These are phyloP conservation scores for Macrocentrus cingulum DNA, from an alignment of 1,140 invertebrate species.

Conservation along the genomic window DNA sequence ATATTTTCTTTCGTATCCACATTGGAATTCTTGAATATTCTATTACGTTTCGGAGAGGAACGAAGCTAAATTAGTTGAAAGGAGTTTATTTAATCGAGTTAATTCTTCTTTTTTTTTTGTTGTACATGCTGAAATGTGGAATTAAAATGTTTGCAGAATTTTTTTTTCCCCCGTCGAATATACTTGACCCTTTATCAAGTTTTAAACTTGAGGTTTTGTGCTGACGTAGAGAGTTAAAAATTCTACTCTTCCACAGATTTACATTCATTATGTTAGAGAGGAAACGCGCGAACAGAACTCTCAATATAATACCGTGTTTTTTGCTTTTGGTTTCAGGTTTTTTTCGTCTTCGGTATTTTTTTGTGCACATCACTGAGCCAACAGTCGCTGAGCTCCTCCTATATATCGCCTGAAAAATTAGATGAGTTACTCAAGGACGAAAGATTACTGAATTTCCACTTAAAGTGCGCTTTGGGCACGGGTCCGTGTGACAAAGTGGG, in stretches of 20 bases:
- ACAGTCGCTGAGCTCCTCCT: slow-evolving; percentile 29
- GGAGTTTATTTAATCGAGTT: too few species aligned
- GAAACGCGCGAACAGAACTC: not conserved
- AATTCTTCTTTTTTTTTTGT: too few species aligned
- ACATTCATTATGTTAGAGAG: slow-evolving; percentile 3
- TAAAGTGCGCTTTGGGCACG: slow-evolving; percentile 72
- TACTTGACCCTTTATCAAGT: too few species aligned
- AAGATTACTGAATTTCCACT: slow-evolving; percentile 68
- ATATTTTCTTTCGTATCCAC: too few species aligned
- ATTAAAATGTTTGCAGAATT: too few species aligned
- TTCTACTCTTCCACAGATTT: not conserved
- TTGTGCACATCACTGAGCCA: slow-evolving; percentile 13
- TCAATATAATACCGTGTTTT: not conserved
- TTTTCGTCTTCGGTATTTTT: slow-evolving; percentile 28
- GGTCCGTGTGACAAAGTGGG: slow-evolving; percentile 71
- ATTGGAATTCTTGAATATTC: too few species aligned
- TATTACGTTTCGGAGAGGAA: too few species aligned
- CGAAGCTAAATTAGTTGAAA: too few species aligned
- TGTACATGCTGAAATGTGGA: too few species aligned
- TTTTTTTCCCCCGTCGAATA: too few species aligned
- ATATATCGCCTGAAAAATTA: slow-evolving; percentile 66
- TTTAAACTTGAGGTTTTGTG: not conserved
- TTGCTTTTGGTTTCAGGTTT: slow-evolving; percentile 32
- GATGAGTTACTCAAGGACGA: slow-evolving; percentile 68
- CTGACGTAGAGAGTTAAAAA: not conserved